These are phyloP conservation scores for Halcyon senegalensis DNA, from an alignment of 2,113 vertebrate species.

Conservation along the genomic window DNA sequence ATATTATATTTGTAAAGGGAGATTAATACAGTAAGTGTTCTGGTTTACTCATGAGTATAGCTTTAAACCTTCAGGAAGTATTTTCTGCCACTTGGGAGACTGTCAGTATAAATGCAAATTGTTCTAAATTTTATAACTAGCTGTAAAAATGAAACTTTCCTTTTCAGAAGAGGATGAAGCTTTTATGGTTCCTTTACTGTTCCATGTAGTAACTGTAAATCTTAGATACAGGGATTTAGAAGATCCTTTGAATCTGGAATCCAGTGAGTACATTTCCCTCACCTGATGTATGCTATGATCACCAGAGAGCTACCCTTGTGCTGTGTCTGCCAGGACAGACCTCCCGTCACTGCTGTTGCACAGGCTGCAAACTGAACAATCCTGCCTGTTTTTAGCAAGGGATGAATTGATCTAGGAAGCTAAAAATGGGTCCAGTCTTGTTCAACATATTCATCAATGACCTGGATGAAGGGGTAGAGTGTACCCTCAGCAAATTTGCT, in stretches of 20 bases:
- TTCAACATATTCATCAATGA: not conserved
- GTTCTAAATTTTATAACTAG: not conserved
- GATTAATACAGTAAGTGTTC: not conserved
- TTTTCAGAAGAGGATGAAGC: not conserved
- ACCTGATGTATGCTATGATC: accelerated
- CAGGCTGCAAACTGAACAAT: not conserved
- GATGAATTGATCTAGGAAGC: not conserved
- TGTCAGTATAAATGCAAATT: not conserved
- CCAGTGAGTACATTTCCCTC: not conserved
- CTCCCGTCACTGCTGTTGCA: not conserved
- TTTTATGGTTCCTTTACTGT: not conserved
- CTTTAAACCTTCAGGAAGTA: not conserved
- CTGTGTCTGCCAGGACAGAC: not conserved
- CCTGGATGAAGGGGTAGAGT: too few species aligned
- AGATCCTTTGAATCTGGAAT: not conserved
- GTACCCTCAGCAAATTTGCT: too few species aligned
- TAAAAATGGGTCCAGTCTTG: not conserved
- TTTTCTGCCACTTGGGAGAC: not conserved
- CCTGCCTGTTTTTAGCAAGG: not conserved
- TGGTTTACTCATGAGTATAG: not conserved
- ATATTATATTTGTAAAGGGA: not conserved
- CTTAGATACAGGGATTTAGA: not conserved
- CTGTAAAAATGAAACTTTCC: not conserved
- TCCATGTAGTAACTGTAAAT: not conserved
- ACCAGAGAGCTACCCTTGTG: not conserved